Evolutionary conservation across 2,113 vertebrate genomes (phyloP), one percentile per base, ranked within the genome.

Genomic region (Columbina picui): DNA sequence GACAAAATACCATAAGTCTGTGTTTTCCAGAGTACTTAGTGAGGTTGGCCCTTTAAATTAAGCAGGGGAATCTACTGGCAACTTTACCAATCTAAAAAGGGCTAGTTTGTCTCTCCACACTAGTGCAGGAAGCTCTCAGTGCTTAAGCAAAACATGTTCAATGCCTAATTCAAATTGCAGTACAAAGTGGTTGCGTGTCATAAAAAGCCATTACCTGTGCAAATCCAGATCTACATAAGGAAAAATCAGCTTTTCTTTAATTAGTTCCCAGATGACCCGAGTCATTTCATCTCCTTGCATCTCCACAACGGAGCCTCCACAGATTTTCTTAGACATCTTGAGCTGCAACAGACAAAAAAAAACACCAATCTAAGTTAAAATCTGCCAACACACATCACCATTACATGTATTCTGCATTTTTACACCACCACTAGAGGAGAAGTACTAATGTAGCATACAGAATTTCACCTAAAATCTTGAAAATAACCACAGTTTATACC

Each of bases 241-340:
- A 93, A 99, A 98, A 97, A 99, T 99, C 87, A 99, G 98, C 94
- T 99, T 99, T 90, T 99, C 98, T 97, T 99, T 99, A 94, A 99
- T 99, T 90, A 99, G 97, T 34, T 99, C 99, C 99, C 99, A 99
- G 97, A 99, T 99, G 84, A 99, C 98, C 7, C 99, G 97, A 4
- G 99, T 99, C 99, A 99, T 99, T 96, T 99, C 99, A 95, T 99
- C 99, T 93, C 99, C 99, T 98, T 99, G 98, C 99, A 99, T 99
- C 98, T 99, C 99, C 83, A 99, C 99, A 94, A 99, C 99, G 0
- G 99, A 98, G 18, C 99, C 99, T 1, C 99, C 99, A 94, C 59
- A 96, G 95, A 99, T 99, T 98, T 99, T 99, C 95, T 97, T 97
- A 84, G 98, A 98, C 99, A 99, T 99, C 93, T 98, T 99, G 95